Evolutionary conservation across 2,888 invertebrate species (phyloP), one percentile per base, ranked within the genome.

Genomic region (Andrena bicolor): DNA sequence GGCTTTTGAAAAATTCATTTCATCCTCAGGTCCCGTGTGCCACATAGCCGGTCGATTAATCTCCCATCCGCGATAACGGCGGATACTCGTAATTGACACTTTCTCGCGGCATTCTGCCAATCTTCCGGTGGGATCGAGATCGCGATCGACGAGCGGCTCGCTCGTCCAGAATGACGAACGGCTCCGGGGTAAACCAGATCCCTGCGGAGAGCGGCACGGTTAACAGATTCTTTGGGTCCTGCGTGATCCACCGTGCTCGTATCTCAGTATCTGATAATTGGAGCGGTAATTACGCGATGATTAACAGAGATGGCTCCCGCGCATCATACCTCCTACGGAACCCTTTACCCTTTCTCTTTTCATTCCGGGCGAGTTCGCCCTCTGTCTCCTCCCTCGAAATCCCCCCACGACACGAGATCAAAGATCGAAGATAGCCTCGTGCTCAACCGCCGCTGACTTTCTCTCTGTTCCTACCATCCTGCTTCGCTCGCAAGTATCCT

Each of bases 281-380:
- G 91, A 92, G 90, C 90, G 91, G 92, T 93, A 93, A 93, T 93
- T 93, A 93, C 90, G 91, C 92, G 92, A 93, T 93, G 93, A 93
- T 93, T 93, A 93, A 93, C 93, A 91, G 92, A 92, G 92, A 93
- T 92, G 92, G 93, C 93, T 93, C 92, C 93, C 92, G 93, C 93
- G 92, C 92, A 91, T 90, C 91, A 86, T 91, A 88, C 90, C 87
- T 89, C 90, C 86, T 88, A 88, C 88, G 76, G 88, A 80, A 72
- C 85, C 65, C 75, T 53, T 56, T 51, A 61, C 69, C 49, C 32
- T 68, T 30, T 74, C 69, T 26, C 49, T 75, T 78, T 53, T 35
- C 20, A 23, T 58, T 28, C 71, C 35, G 32, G 66, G 8, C 10
- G 7, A 48, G 32, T 69, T 64, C 63, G 16, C 58, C 76, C n/a